These are phyloP conservation scores for Silurus aristotelis DNA, from an alignment of 2,797 vertebrate genomes.

Conservation along the genomic window DNA sequence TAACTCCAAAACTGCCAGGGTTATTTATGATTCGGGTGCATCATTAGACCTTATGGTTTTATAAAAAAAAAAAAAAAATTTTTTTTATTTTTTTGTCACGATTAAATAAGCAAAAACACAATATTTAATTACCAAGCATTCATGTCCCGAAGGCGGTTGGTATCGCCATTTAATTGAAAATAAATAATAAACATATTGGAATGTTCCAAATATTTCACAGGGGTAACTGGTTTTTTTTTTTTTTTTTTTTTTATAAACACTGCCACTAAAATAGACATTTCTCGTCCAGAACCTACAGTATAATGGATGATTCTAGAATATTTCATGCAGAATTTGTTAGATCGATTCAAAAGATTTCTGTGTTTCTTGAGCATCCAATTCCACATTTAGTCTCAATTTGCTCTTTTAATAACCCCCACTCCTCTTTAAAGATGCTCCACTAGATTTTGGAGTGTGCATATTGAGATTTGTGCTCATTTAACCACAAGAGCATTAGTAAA, in stretches of 20 bases:
- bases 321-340: not conserved
- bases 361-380: no score
- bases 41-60: not conserved
- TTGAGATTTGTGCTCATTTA: no score
- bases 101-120: not conserved
- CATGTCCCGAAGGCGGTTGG: not conserved
- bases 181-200: not conserved
- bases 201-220: not conserved
- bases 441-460: no score
- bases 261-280: not conserved
- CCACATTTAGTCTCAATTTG: no score
- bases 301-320: not conserved
- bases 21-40: not conserved
- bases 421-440: no score
- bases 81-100: not conserved
- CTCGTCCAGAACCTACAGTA: not conserved
- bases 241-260: not conserved
- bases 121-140: not conserved
- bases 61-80: no score
- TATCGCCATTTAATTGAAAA: not conserved
- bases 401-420: no score
- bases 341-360: no score
- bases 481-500: no score
- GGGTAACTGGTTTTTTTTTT: not conserved
- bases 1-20: not conserved